Evolutionary conservation across 64 coral and sea anemone species (phyloP).

Genomic region (Pocillopora verrucosa): DNA sequence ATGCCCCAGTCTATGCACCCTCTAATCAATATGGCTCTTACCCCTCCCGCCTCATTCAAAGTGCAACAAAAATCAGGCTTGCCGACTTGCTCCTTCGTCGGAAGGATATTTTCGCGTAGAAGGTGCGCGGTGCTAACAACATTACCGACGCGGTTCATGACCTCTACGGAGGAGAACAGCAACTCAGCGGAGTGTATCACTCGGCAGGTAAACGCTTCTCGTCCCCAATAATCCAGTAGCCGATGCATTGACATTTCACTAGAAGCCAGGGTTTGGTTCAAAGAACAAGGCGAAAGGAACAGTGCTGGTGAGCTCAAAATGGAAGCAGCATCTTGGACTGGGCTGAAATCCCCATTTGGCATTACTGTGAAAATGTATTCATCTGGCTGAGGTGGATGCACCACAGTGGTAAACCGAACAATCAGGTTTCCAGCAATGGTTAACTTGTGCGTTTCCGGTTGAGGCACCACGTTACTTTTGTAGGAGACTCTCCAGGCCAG

Average conservation of each 20-base stretch:
- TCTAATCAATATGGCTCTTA: constrained; percentile 70
- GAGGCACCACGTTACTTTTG: not conserved
- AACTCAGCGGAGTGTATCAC: constrained; percentile 42
- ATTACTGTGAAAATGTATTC: constrained; percentile 38
- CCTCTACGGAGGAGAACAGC: constrained; percentile 50
- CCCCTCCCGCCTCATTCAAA: constrained; percentile 40
- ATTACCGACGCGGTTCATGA: constrained; percentile 19
- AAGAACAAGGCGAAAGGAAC: constrained; percentile 42
- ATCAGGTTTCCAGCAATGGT: not conserved
- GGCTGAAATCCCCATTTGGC: constrained; percentile 5
- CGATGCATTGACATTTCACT: constrained; percentile 59
- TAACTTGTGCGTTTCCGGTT: constrained; percentile 10
- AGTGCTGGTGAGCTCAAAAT: constrained; percentile 45
- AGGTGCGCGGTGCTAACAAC: constrained; percentile 54
- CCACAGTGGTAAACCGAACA: constrained; percentile 2
- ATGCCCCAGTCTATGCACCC: constrained; percentile 73
- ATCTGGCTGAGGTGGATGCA: not conserved
- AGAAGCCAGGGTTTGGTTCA: constrained; percentile 7
- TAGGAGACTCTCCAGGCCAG: not conserved
- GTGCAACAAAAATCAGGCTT: not conserved
- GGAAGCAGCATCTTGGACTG: not conserved
- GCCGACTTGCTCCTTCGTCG: constrained; percentile 16
- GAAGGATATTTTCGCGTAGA: constrained; percentile 44
- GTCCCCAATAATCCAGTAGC: constrained; percentile 11
- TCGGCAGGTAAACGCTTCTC: constrained; percentile 42